Conservation (phyloP, 2,113 vertebrate genomes). For the Carassius carassius region DNA sequence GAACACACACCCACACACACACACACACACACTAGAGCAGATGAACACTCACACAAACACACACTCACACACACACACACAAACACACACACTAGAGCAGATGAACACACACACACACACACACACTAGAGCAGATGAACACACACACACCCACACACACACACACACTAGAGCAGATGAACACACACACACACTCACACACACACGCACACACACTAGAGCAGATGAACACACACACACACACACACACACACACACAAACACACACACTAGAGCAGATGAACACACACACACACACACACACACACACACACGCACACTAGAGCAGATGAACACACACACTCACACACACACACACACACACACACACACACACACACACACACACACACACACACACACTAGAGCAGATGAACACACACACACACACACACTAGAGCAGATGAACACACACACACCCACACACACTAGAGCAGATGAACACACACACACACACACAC, state of each 20-base stretch:
- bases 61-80: no score
- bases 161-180: no score
- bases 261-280: no score
- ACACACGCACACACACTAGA: constrained; percentile 63
- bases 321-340: no score
- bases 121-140: constrained; percentile 61
- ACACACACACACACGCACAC: no score
- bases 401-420: no score
- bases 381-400: constrained; percentile 62
- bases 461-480: constrained; percentile 62
- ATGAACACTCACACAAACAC: no score
- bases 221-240: neutral
- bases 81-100: no score
- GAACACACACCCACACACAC: neutral
- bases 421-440: no score
- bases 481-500: neutral
- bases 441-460: constrained; percentile 22
- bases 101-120: neutral
- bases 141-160: constrained; percentile 62
- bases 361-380: constrained; percentile 65
- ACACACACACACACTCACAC: no score
- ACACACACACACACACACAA: neutral
- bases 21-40: neutral
- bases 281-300: no score
- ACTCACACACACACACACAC: constrained; percentile 62